Evolutionary conservation across 2,113 vertebrate genomes (phyloP).

Genomic region (Larimichthys crocea): DNA sequence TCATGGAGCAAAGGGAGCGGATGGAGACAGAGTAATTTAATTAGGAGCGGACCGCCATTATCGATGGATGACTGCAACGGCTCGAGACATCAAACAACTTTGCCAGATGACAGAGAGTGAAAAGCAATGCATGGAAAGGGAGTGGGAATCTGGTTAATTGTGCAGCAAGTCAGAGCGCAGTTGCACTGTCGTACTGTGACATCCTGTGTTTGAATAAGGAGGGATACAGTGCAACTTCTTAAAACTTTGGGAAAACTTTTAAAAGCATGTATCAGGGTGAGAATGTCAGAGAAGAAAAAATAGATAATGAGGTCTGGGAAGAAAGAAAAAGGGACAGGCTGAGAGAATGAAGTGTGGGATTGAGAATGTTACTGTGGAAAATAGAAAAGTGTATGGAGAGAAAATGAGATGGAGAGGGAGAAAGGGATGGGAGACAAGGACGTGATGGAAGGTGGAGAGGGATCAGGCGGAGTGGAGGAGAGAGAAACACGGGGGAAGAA

Average conservation of each 20-base stretch:
- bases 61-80: conserved; percentile 74
- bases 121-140: conserved; percentile 37
- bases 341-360: conserved; percentile 62
- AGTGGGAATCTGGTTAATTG: conserved; percentile 43
- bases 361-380: conserved; percentile 57
- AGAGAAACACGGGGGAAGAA: conserved; percentile 12
- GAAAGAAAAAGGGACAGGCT: conserved; percentile 47
- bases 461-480: conserved; percentile 14
- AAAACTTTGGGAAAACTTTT: conserved; percentile 39
- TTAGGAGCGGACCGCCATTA: conserved; percentile 75
- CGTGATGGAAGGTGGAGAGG: conserved; percentile 38
- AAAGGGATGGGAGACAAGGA: conserved; percentile 25
- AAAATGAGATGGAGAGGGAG: conserved; percentile 56
- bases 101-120: conserved; percentile 57
- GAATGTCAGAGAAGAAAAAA: conserved; percentile 32
- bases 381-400: conserved; percentile 33
- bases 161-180: conserved; percentile 30
- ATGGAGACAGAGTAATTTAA: conserved; percentile 79
- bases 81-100: conserved; percentile 74
- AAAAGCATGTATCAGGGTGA: conserved; percentile 24
- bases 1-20: conserved; percentile 74
- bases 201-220: conserved; percentile 27
- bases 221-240: conserved; percentile 3
- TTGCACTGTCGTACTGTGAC: conserved; percentile 8
- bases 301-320: conserved; percentile 53